A percentile compares a stretch with the other conserved stretches of the same genome.
phyloP scores from a whole-genome alignment of 2,888 invertebrate species.

The Drosophila diplacantha region DNA sequence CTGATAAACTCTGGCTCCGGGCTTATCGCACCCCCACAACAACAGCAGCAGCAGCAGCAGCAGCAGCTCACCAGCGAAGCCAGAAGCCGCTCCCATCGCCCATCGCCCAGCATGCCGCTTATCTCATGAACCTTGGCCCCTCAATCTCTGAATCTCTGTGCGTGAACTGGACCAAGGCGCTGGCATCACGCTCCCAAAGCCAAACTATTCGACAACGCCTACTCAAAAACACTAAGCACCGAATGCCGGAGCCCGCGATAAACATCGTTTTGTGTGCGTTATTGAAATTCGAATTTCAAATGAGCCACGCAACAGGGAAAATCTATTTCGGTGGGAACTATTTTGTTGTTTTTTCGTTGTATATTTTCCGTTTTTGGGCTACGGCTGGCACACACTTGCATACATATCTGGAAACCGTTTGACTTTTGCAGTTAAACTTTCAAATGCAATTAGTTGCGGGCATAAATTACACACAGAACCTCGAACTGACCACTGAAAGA shows the following conservation, averaged over 20 bases:
- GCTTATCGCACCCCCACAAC: slow-evolving; percentile 69
- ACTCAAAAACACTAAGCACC: slow-evolving; percentile 52
- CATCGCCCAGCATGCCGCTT: slow-evolving; percentile 45
- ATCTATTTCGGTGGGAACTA: slow-evolving; percentile 33
- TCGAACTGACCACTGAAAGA: slow-evolving; percentile 51
- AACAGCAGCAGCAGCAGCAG: slow-evolving; percentile 17
- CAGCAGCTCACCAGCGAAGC: slow-evolving; percentile 13
- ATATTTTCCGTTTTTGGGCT: slow-evolving; percentile 42
- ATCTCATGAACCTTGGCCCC: slow-evolving; percentile 71
- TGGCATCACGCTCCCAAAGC: slow-evolving; percentile 10
- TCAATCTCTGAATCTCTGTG: slow-evolving; percentile 48
- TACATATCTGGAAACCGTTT: slow-evolving; percentile 68
- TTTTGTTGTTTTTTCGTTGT: neutral
- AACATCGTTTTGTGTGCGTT: slow-evolving; percentile 67
- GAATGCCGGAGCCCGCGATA: slow-evolving; percentile 40
- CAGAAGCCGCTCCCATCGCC: slow-evolving; percentile 33
- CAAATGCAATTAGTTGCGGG: slow-evolving; percentile 67
- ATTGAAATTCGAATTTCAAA: slow-evolving; percentile 71
- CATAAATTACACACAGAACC: slow-evolving; percentile 62
- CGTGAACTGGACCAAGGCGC: slow-evolving; percentile 72
- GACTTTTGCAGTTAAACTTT: slow-evolving; percentile 72
- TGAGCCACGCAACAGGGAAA: slow-evolving; percentile 53
- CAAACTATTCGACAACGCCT: slow-evolving; percentile 59
- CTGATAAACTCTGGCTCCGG: slow-evolving; percentile 65
- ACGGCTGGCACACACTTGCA: slow-evolving; percentile 28